Base-by-base conservation (phyloP, 1,140 invertebrate genomes). In the Drosophila kikkawai region DNA sequence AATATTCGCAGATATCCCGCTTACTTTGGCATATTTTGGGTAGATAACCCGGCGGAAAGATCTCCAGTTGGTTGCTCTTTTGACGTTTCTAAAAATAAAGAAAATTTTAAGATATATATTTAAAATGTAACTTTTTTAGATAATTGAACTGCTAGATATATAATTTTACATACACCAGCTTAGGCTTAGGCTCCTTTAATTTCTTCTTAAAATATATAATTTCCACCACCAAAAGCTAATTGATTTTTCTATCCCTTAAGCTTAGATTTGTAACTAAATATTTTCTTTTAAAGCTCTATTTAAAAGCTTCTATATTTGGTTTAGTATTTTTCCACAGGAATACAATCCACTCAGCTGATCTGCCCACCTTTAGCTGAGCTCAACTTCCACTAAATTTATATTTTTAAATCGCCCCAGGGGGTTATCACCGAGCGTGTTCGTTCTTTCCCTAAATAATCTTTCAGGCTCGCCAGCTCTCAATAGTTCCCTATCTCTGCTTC, bases 21-120 rank as follows among this genome's bases (percentile, higher is more conserved):
- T 81, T 84, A 26, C 69, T 79, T 12, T 64, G 50, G 8, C 84
- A 87, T n/a, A 68, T 44, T 56, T 61, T 78, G 8, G 63, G 69
- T 7, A 87, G 42, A 3, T 87, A 79, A 1, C 84, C 85, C 0
- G 74, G 57, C 13, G 80, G 77, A 69, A 87, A 87, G 1, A 87
- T 26, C 12, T 87, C 85, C 1, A 58, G 63, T 8, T 81, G 70
- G 6, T 64, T 90, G 6, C 36, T 45, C 17, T 90, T 87, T 8
- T 90, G 61, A 1, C 85, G 80, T 66, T 78, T 69, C 84, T 87
- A 12, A n/a, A 34, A 9, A 34, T 0, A 55, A 3, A 34, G 1
- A 55, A 39, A 37, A 22, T 17, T 1, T 42, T 42, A 22, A 6
- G 12, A 45, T 11, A 11, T 13, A 19, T 37, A 11, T 7, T 37